Percentiles rank a stretch among this genome's conserved stretches.
Conservation (phyloP, 2,797 vertebrate genomes). For the Sebastes cheni region DNA sequence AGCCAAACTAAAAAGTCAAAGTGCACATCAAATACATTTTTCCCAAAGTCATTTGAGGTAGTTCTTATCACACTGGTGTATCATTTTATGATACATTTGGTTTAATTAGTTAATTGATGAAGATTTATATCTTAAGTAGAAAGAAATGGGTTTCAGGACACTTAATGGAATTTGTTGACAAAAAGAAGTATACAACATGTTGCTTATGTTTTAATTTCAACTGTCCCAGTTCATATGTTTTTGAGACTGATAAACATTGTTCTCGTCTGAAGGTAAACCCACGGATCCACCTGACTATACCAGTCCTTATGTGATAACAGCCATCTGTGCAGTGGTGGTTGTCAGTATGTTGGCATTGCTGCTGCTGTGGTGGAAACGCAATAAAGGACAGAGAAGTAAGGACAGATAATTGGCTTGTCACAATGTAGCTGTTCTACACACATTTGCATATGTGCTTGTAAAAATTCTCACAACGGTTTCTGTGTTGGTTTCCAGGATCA, state of each 20-base stretch:
- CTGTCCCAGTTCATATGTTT: not conserved
- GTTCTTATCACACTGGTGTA: no score
- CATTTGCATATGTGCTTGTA: not conserved
- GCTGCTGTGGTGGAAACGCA: not conserved
- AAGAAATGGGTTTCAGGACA: not conserved
- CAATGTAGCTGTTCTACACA: not conserved
- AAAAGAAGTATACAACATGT: not conserved
- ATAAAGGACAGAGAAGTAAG: not conserved
- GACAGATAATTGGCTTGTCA: not conserved
- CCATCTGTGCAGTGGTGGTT: accelerated
- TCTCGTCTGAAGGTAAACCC: not conserved
- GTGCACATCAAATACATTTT: no score
- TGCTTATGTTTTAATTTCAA: not conserved
- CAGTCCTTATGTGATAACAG: accelerated
- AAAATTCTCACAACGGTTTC: not conserved
- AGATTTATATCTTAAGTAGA: not conserved
- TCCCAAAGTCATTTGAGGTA: no score
- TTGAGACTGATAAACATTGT: not conserved
- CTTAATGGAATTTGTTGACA: not conserved
- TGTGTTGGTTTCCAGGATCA: constrained; percentile 2
- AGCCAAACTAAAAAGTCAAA: no score
- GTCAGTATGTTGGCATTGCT: accelerated
- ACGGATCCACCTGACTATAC: accelerated
- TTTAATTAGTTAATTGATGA: no score
- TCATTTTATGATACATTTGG: no score